Percentiles rank a stretch among this genome's conserved stretches.
These are phyloP conservation scores for Eueides isabella DNA, from an alignment of 1,140 invertebrate genomes.

Conservation along the genomic window DNA sequence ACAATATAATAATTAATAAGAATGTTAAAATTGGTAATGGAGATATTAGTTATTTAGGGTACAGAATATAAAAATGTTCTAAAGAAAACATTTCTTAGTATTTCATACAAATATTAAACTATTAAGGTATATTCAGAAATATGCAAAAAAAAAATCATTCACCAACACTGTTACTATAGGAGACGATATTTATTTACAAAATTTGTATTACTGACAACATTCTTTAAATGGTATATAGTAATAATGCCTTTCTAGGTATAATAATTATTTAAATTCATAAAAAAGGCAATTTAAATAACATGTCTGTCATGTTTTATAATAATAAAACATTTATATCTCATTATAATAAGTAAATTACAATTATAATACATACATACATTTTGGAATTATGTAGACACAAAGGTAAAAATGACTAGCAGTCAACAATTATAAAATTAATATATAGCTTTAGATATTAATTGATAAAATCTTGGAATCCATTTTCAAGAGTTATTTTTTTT, in stretches of 20 bases:
- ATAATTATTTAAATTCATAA: neutral
- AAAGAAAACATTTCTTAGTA: too few relatives aligned
- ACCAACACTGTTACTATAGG: neutral
- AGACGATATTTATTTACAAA: slow-evolving; percentile 1
- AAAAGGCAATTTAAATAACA: neutral
- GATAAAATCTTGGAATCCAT: too few relatives aligned
- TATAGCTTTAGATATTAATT: neutral
- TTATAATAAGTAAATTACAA: slow-evolving; percentile 20
- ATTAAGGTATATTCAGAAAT: neutral
- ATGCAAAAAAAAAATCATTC: neutral
- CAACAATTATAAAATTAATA: neutral
- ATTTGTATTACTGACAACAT: neutral
- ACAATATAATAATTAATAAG: neutral
- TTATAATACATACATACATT: slow-evolving; percentile 2
- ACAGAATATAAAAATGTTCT: neutral
- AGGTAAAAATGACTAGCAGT: slow-evolving; percentile 6
- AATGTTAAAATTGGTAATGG: neutral
- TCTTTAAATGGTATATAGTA: neutral
- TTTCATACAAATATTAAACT: too few relatives aligned
- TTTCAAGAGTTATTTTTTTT: too few relatives aligned
- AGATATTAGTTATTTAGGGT: neutral
- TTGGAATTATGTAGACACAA: neutral
- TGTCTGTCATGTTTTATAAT: slow-evolving; percentile 15
- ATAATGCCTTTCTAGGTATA: neutral
- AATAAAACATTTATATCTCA: slow-evolving; percentile 19